Percentiles rank a stretch among this genome's conserved stretches.
These are phyloP conservation scores for Aradus depressus DNA, from an alignment of 2,888 invertebrate species.

Conservation along the genomic window DNA sequence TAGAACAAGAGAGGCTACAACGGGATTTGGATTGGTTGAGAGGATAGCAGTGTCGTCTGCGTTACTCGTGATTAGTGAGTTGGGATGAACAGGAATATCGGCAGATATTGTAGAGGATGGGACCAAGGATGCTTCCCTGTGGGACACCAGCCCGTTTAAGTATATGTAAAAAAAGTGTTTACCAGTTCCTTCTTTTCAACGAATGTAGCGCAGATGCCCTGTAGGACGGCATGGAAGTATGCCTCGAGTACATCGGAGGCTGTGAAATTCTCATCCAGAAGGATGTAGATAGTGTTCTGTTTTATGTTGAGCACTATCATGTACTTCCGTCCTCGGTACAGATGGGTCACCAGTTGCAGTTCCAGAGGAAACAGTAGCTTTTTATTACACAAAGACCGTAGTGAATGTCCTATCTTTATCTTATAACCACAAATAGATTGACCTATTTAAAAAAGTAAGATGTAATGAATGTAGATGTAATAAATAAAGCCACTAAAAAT, in stretches of 20 bases:
- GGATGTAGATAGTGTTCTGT: slow-evolving; percentile 43
- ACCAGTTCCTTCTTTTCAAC: slow-evolving; percentile 8
- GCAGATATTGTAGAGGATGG: too few species aligned
- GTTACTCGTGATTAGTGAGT: too few species aligned
- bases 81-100: too few species aligned
- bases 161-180: neutral
- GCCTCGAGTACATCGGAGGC: slow-evolving; percentile 50
- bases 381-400: slow-evolving; percentile 37
- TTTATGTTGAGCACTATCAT: slow-evolving; percentile 43
- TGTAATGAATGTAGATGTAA: too few species aligned
- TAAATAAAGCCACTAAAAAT: too few species aligned
- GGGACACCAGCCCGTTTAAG: too few species aligned
- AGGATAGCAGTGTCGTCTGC: too few species aligned
- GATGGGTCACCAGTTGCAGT: slow-evolving; percentile 37
- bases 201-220: slow-evolving; percentile 22
- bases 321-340: slow-evolving; percentile 44
- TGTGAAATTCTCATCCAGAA: slow-evolving; percentile 43
- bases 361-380: slow-evolving; percentile 34
- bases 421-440: slow-evolving; percentile 48
- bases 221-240: slow-evolving; percentile 48
- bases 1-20: too few species aligned
- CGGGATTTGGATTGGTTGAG: too few species aligned
- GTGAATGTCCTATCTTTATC: slow-evolving; percentile 48
- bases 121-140: too few species aligned
- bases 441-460: slow-evolving; percentile 42